Evolutionary conservation across 2,888 invertebrate genomes (phyloP), one percentile per base, ranked within the genome.

Genomic region (Neoascia interrupta): DNA sequence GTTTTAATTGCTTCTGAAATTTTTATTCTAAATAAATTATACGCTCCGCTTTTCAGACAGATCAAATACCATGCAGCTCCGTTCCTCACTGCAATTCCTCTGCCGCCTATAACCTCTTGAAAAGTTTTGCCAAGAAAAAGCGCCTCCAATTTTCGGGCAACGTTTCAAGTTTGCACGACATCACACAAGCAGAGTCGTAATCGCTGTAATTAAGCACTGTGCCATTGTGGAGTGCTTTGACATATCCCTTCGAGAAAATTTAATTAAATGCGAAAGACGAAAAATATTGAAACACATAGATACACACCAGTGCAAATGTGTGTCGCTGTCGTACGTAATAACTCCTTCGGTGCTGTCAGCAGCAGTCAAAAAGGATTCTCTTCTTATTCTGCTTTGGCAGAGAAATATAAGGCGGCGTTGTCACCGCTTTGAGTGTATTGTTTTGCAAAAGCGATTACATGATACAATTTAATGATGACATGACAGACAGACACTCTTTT

Each of bases 391-490:
- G n/a, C 1, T 26, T n/a, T 26, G 5, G 26, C n/a, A n/a, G n/a
- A n/a, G n/a, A n/a, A n/a, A n/a, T n/a, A 31, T 31, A 8, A n/a
- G 21, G 16, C 58, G 18, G 26, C 31, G 31, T 13, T 15, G 21
- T 63, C 70, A 37, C 56, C 64, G 66, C 41, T 79, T 72, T 60
- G 64, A 72, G 72, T 72, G 72, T 79, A 79, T 72, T 72, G 76
- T 72, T 79, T 66, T 68, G 60, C 54, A 61, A 72, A 79, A 73
- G 79, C 66, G 72, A 79, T 79, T 72, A 79, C 79, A 79, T 73
- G 79, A 79, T 73, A 72, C 72, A 79, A 66, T 72, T 66, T 79
- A 79, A 79, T 79, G 72, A 79, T 61, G 61, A 79, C 72, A 79
- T 79, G 79, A 79, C 79, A 72, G 79, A 66, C 64, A 72, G 79